Evolutionary conservation across 92 coral and sea anemone species (phyloP), one percentile per base, ranked within the genome.

Genomic region (Zoanthus sociatus): DNA sequence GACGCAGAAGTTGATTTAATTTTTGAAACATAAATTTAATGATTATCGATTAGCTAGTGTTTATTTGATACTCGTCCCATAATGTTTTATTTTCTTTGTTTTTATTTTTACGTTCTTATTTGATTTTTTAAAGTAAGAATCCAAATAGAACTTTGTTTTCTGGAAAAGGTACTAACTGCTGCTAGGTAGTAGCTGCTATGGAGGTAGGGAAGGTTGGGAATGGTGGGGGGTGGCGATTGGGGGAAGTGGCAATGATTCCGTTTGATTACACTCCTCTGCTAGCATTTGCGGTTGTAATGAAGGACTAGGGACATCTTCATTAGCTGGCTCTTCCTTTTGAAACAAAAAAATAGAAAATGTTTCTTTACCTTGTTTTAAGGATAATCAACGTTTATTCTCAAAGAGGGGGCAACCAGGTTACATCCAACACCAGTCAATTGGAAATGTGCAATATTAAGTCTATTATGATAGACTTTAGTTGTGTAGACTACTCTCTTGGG

Each of bases 181-280:
- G 53, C 9, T 48, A 48, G 53, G 53, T 48, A 48, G 9, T 77
- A 64, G 64, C 75, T 50, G 64, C 87, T 45, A 33, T 45, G 71
- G 87, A 7, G 26, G 77, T 83, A 30, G 64, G 87, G 48, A 76
- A 83, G 71, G 87, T 42, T 77, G 26, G 26, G 26, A 26, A 26
- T 26, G 26, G 26, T 26, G 26, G 26, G 26, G 26, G 26, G 26
- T 26, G 26, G 26, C 26, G 26, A 26, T 26, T 26, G 26, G 26
- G 26, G 0, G 26, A 26, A 64, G 77, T 21, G 87, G 51, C 51
- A 45, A 66, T 50, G 87, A 64, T 66, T 45, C 71, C 68, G 87
- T 83, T 44, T 33, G 60, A 83, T 51, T 66, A 77, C 68, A 76
- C 47, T 83, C 87, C 66, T 76, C 75, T 54, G 26, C 66, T 67